Percentiles rank a stretch among this genome's conserved stretches.
Conservation (phyloP, 2,113 vertebrate species). For the Steatornis caripensis region DNA sequence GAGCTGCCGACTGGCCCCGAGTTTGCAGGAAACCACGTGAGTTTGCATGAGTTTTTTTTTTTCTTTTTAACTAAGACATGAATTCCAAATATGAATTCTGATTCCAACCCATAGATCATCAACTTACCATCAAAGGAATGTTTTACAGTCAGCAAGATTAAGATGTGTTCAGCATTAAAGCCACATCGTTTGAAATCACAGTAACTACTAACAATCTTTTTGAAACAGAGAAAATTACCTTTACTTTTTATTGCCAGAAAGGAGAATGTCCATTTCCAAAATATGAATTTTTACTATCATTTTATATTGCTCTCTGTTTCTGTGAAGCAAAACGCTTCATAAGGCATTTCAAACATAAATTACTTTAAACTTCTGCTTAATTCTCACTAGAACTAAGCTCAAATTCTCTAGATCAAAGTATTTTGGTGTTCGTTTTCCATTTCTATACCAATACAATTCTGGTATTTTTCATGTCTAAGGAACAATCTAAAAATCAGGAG, state of each 20-base stretch:
- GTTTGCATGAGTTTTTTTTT: not conserved
- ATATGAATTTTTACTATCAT: not conserved
- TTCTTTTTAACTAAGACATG: not conserved
- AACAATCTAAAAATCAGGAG: not conserved
- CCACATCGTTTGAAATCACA: not conserved
- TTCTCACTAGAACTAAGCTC: not conserved
- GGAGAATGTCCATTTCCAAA: not conserved
- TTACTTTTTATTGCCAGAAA: not conserved
- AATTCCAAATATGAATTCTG: not conserved
- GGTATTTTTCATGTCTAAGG: not conserved
- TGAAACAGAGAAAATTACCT: not conserved
- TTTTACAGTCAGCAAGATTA: not conserved
- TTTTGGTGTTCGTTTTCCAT: not conserved
- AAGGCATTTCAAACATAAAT: conserved; percentile 3
- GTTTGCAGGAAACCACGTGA: fast-evolving
- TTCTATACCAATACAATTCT: not conserved
- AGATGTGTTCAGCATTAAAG: not conserved
- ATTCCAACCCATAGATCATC: not conserved
- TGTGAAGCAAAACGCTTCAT: not conserved
- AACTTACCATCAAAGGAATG: not conserved
- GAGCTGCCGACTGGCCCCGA: not conserved
- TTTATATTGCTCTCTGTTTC: not conserved
- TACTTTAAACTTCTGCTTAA: not conserved
- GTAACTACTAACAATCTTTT: not conserved
- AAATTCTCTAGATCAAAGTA: not conserved